These are phyloP conservation scores for Brachyptera putata DNA, from an alignment of 2,888 invertebrate genomes.

Conservation along the genomic window DNA sequence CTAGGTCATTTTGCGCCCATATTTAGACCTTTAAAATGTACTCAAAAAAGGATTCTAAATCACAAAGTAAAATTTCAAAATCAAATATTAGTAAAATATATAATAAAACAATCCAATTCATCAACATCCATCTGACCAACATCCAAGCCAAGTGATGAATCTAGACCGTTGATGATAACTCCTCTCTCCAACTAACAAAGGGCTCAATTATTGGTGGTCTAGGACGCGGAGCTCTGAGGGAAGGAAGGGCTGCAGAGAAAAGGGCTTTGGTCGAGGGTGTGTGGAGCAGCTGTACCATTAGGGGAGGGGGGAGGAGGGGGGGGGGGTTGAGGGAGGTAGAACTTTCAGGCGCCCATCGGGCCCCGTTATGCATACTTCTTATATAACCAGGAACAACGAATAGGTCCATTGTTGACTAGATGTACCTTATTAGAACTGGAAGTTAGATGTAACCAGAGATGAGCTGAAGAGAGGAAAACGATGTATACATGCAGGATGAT, in stretches of 20 bases:
- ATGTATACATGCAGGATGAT: no score
- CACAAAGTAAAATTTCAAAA: no score
- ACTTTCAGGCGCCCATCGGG: slow-evolving; percentile 2
- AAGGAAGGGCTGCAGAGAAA: slow-evolving; percentile 7
- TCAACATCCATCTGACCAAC: background rate
- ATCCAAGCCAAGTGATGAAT: background rate
- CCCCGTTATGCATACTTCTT: slow-evolving; percentile 12
- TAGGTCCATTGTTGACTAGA: no score
- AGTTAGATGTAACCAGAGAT: no score
- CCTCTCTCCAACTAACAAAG: slow-evolving; percentile 1
- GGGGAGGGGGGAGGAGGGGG: slow-evolving; percentile 5
- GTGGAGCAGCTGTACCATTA: slow-evolving; percentile 1
- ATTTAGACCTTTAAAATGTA: no score
- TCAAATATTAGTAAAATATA: no score
- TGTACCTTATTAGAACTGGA: no score
- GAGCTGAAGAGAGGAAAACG: no score
- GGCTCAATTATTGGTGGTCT: slow-evolving; percentile 23
- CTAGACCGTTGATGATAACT: slow-evolving; percentile 3
- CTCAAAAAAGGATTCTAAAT: no score
- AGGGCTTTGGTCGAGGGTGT: slow-evolving; percentile 12
- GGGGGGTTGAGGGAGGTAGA: background rate
- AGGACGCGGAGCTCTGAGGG: background rate
- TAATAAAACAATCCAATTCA: background rate
- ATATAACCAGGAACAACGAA: background rate
- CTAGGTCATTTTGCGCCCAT: no score